phyloP scores from a whole-genome alignment of 2,797 vertebrate genomes.

The Salmo trutta region DNA sequence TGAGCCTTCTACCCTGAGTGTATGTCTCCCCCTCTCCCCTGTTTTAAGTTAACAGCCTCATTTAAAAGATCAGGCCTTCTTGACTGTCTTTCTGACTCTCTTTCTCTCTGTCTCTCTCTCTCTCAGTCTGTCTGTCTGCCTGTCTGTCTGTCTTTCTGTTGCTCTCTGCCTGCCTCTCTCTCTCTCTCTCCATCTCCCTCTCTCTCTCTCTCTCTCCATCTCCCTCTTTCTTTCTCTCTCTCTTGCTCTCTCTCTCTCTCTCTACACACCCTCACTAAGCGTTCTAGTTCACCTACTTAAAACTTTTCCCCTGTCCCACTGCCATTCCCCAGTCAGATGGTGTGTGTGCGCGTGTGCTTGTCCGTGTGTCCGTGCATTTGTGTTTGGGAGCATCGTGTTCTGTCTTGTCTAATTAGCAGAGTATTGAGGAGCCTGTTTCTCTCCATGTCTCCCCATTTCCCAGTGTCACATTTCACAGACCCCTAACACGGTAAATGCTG shows the following conservation, averaged over 20 bases:
- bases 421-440: not conserved
- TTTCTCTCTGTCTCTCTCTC: slow-evolving; percentile 23
- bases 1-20: slow-evolving; percentile 61
- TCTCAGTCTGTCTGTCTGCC: not conserved
- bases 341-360: too few species aligned
- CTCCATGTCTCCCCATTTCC: slow-evolving; percentile 36
- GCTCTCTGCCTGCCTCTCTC: not conserved
- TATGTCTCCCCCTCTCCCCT: slow-evolving; percentile 27
- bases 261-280: not conserved
- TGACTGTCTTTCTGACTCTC: not conserved
- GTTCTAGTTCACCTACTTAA: not conserved
- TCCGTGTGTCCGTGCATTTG: not conserved
- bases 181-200: too few species aligned
- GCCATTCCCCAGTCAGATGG: too few species aligned
- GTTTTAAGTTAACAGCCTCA: not conserved
- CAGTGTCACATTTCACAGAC: slow-evolving; percentile 31
- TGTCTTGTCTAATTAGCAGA: slow-evolving; percentile 61
- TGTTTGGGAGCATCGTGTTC: slow-evolving; percentile 36
- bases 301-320: not conserved
- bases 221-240: not conserved
- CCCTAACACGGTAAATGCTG: not conserved
- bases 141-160: not conserved
- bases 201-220: not conserved
- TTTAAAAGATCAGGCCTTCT: slow-evolving; percentile 2
- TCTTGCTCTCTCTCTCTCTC: not conserved